Conservation (phyloP, 2,113 vertebrate genomes). For the Tragelaphus strepsiceros region DNA sequence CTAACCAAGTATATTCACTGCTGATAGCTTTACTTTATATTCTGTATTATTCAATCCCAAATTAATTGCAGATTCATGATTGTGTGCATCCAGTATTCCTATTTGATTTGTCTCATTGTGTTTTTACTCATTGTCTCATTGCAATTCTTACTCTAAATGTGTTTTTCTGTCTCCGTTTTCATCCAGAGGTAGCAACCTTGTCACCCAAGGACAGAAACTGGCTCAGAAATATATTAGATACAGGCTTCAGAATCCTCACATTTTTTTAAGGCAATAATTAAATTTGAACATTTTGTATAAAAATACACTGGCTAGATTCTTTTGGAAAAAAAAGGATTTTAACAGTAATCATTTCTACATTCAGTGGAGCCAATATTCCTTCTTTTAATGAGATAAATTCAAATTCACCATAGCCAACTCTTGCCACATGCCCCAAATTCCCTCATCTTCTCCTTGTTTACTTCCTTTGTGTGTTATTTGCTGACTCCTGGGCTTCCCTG, state of each 20-base stretch:
- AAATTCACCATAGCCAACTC: not conserved
- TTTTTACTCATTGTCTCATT: not conserved
- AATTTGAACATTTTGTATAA: not conserved
- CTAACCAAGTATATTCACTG: not conserved
- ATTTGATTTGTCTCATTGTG: not conserved
- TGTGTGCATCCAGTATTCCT: not conserved
- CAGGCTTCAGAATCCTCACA: not conserved
- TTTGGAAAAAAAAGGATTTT: not conserved
- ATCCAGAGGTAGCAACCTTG: not conserved
- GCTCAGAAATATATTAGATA: not conserved
- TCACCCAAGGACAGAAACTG: not conserved
- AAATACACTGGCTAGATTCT: not conserved
- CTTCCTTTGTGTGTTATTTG: not conserved
- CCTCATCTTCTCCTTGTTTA: not conserved
- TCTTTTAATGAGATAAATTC: not conserved
- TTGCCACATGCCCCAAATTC: rapidly evolving
- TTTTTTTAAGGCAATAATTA: not conserved
- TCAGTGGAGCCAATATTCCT: not conserved
- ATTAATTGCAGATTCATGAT: not conserved
- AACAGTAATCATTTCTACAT: not conserved
- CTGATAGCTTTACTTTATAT: not conserved
- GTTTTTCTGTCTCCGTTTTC: not conserved
- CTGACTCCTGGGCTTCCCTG: not conserved
- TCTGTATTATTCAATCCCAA: not conserved
- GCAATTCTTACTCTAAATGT: not conserved